Evolutionary conservation across 2,888 invertebrate species (phyloP).

Genomic region (Conus canariensis): DNA sequence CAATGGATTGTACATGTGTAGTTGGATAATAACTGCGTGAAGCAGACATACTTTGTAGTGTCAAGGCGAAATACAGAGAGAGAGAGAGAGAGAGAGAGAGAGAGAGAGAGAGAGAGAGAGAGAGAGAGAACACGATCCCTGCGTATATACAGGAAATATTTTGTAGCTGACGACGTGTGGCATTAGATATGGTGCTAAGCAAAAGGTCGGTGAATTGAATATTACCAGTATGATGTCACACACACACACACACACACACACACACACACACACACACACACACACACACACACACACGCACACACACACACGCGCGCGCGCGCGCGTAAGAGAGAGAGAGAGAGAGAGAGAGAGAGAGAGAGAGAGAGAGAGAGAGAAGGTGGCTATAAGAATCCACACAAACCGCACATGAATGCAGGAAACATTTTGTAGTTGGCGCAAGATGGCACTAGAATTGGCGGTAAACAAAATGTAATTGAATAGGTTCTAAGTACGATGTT

Average conservation of each 20-base stretch:
- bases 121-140: too few species aligned
- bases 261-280: too few species aligned
- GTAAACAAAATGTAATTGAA: too few species aligned
- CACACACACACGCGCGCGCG: background rate
- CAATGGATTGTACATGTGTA: background rate
- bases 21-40: background rate
- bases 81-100: background rate
- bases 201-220: too few species aligned
- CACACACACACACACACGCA: background rate
- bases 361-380: background rate
- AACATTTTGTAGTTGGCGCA: background rate
- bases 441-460: too few species aligned
- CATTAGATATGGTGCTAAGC: too few species aligned
- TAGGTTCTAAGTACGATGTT: too few species aligned
- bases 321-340: background rate
- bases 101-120: background rate
- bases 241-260: too few species aligned
- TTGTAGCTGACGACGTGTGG: too few species aligned
- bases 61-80: background rate
- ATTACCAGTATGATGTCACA: too few species aligned
- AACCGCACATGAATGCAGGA: background rate
- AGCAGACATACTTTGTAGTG: background rate
- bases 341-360: background rate
- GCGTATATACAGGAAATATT: too few species aligned
- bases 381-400: background rate